Conservation (phyloP, 2,113 vertebrate genomes). For the Thamnaconus septentrionalis region DNA sequence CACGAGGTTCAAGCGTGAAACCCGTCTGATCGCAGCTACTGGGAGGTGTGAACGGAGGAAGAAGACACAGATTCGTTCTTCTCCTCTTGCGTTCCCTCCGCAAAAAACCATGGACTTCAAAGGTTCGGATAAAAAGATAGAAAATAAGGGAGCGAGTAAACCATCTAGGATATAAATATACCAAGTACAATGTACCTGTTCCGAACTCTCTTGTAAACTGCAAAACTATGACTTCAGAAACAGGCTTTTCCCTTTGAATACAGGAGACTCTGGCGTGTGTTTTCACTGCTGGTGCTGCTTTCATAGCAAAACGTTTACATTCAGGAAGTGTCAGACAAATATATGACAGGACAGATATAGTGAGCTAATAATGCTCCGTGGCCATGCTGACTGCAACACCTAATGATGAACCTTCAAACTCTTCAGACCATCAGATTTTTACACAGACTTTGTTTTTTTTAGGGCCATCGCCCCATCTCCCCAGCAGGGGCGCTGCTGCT, state of each 20-base stretch:
- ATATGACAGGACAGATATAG: too few relatives aligned
- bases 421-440: too few relatives aligned
- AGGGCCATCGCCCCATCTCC: too few relatives aligned
- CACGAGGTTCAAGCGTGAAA: not conserved
- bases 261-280: not conserved
- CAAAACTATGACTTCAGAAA: not conserved
- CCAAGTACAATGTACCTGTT: constrained; percentile 34
- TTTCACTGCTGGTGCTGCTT: constrained; percentile 1
- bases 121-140: constrained; percentile 24
- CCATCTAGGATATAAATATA: constrained; percentile 37
- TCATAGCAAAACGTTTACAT: not conserved
- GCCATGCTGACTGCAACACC: too few relatives aligned
- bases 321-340: not conserved
- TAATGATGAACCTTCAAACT: too few relatives aligned
- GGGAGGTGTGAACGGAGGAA: too few relatives aligned
- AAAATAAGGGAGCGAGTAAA: constrained; percentile 21
- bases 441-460: too few relatives aligned
- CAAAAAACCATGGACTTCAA: constrained; percentile 10
- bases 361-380: not conserved
- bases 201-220: not conserved
- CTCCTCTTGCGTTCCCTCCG: not conserved
- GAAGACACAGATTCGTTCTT: too few relatives aligned
- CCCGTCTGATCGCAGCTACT: too few relatives aligned
- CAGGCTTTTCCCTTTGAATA: not conserved
- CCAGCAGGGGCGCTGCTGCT: too few relatives aligned